phyloP scores from a whole-genome alignment of 2,113 vertebrate genomes.

The Petaurus breviceps region DNA sequence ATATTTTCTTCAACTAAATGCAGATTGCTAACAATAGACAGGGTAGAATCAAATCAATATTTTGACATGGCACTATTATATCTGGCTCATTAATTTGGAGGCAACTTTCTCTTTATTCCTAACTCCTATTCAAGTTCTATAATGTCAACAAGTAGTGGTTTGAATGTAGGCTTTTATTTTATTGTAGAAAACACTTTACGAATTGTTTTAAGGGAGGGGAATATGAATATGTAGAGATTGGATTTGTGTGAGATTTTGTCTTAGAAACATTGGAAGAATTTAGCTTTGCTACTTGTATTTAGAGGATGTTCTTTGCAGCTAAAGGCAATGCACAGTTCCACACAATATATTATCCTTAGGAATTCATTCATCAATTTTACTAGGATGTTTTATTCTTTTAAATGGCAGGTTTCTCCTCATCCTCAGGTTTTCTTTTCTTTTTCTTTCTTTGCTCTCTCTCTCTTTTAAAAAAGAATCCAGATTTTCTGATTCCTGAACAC shows the following conservation, averaged over 20 bases:
- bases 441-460: not conserved
- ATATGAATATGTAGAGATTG: constrained; percentile 70
- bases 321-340: not conserved
- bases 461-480: constrained; percentile 36
- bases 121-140: constrained; percentile 70
- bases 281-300: constrained; percentile 55
- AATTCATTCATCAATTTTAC: not conserved
- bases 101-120: constrained; percentile 81
- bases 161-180: constrained; percentile 44
- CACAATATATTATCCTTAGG: not conserved
- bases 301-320: constrained; percentile 15
- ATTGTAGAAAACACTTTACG: constrained; percentile 23
- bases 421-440: constrained; percentile 29
- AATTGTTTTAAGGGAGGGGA: constrained; percentile 72
- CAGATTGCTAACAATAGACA: constrained; percentile 83
- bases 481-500: constrained; percentile 78
- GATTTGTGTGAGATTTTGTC: constrained; percentile 73
- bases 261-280: constrained; percentile 73
- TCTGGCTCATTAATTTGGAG: constrained; percentile 84
- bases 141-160: constrained; percentile 69
- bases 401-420: not conserved
- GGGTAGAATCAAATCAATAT: constrained; percentile 85
- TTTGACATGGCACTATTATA: constrained; percentile 83
- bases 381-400: not conserved
- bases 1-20: constrained; percentile 75